Base-by-base conservation (phyloP, 2,888 invertebrate species). In the Muscina levida region DNA sequence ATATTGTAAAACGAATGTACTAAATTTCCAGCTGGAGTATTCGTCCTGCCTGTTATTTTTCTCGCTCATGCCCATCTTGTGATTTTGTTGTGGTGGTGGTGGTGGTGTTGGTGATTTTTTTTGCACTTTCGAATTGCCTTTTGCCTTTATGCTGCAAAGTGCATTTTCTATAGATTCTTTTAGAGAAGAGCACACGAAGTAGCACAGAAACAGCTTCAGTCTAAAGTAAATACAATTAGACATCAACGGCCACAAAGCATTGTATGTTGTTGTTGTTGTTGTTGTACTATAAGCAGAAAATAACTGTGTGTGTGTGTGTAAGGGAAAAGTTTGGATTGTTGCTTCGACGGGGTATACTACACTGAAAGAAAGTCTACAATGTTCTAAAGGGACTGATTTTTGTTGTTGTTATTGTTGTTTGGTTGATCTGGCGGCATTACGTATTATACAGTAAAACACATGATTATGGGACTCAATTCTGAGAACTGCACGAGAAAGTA, bases 161-260 rank as follows among this genome's bases (percentile, higher is more conserved):
- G 59, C 13, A 59, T 59, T 59, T 59, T 59, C 31, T 59, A 59
- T 59, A 31, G 39, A 59, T 59, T 39, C 59, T 8, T 31, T 31
- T 39, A 39, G 8, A 19, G 59, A 31, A 11, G 59, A 39, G 39
- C 17, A 17, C 10, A n/a, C n/a, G n/a, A 59, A 59, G 39, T 39
- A 39, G 59, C 59, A 59, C 37, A 39, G 19, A 59, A 59, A 59
- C 19, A 39, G 59, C 59, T 59, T 39, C 59, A 39, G 59, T 59
- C 59, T 39, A 59, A 72, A 57, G 56, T 46, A 48, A 57, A 73
- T 73, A 73, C 66, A 73, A 73, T 73, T 56, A 73, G 72, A 56
- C 66, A 66, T 73, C 44, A 56, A 67, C 19, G 66, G 37, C 56
- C 66, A 57, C 19, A 44, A 39, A 59, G 57, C 15, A 73, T 56